Conservation (phyloP, 2,797 vertebrate species). For the Pseudopleuronectes americanus region DNA sequence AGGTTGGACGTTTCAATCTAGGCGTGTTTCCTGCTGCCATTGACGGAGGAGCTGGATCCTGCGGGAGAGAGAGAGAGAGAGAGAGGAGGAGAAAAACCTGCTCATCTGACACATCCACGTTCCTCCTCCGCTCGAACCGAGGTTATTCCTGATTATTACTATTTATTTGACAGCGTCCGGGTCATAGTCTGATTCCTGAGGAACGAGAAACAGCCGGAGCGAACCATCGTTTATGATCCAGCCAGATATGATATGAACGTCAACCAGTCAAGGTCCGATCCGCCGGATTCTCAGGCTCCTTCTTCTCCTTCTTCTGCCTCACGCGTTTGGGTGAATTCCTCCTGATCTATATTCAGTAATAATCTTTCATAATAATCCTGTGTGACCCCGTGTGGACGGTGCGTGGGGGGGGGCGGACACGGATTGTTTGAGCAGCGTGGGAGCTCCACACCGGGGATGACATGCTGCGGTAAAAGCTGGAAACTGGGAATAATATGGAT, state of each 20-base stretch:
- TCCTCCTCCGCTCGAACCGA: background rate
- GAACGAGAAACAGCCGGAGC: slow-evolving; percentile 3
- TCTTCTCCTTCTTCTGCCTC: slow-evolving; percentile 40
- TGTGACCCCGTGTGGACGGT: slow-evolving; percentile 1
- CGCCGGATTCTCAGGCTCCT: slow-evolving; percentile 47
- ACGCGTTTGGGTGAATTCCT: slow-evolving; percentile 58
- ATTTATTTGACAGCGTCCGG: background rate
- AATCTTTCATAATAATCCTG: background rate
- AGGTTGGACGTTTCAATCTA: slow-evolving; percentile 83
- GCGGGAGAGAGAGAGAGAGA: slow-evolving; percentile 45
- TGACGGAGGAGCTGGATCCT: slow-evolving; percentile 79
- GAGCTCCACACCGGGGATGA: slow-evolving; percentile 49
- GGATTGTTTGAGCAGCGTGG: slow-evolving; percentile 45
- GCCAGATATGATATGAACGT: slow-evolving; percentile 80
- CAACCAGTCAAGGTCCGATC: slow-evolving; percentile 81
- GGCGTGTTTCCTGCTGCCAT: slow-evolving; percentile 89
- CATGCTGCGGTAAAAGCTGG: slow-evolving; percentile 56
- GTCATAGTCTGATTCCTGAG: background rate
- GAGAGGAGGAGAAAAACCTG: slow-evolving; percentile 3
- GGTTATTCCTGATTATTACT: slow-evolving; percentile 16
- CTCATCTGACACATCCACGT: slow-evolving; percentile 35
- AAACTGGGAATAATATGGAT: slow-evolving; percentile 57
- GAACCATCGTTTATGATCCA: slow-evolving; percentile 45
- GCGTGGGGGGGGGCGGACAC: slow-evolving; percentile 8
- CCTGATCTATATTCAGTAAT: background rate